phyloP scores from a whole-genome alignment of 30 jellyfish, hydroid and myxozoan species.

The Cassiopea xamachana region DNA sequence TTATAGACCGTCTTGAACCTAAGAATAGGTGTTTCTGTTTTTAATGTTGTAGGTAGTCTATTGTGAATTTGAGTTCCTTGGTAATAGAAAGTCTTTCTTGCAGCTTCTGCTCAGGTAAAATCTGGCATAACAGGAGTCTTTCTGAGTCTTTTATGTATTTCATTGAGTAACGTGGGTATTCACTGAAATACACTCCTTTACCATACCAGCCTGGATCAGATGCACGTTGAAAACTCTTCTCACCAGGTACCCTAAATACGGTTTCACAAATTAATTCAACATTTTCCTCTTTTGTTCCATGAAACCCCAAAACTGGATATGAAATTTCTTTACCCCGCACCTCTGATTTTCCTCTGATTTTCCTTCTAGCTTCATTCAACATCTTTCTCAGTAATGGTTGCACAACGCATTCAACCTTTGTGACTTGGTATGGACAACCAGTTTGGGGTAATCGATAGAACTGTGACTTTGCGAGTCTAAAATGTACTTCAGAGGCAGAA shows the following conservation, averaged over 20 bases:
- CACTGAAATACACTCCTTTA: slow-evolving; percentile 84
- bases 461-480: slow-evolving; percentile 83
- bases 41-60: no score
- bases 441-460: slow-evolving; percentile 67
- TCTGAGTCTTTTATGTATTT: slow-evolving; percentile 65
- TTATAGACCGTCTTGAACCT: no score
- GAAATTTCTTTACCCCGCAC: slow-evolving; percentile 67
- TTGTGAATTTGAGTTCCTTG: no score
- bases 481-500: slow-evolving; percentile 78
- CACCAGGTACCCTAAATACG: slow-evolving; percentile 85
- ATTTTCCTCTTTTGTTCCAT: slow-evolving; percentile 76
- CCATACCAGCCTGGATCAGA: slow-evolving; percentile 87
- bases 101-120: slow-evolving; percentile 56
- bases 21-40: no score
- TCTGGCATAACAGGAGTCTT: slow-evolving; percentile 75
- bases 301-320: slow-evolving; percentile 75
- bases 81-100: no score
- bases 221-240: slow-evolving; percentile 69
- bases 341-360: slow-evolving; percentile 7
- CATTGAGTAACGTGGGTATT: slow-evolving; percentile 82
- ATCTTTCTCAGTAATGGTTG: slow-evolving; percentile 58
- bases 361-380: slow-evolving; percentile 53
- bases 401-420: slow-evolving; percentile 76
- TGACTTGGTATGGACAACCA: slow-evolving; percentile 65
- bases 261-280: slow-evolving; percentile 59